These are phyloP conservation scores for Apogon hyalosoma DNA, from an alignment of 2,797 vertebrate genomes.

Conservation along the genomic window DNA sequence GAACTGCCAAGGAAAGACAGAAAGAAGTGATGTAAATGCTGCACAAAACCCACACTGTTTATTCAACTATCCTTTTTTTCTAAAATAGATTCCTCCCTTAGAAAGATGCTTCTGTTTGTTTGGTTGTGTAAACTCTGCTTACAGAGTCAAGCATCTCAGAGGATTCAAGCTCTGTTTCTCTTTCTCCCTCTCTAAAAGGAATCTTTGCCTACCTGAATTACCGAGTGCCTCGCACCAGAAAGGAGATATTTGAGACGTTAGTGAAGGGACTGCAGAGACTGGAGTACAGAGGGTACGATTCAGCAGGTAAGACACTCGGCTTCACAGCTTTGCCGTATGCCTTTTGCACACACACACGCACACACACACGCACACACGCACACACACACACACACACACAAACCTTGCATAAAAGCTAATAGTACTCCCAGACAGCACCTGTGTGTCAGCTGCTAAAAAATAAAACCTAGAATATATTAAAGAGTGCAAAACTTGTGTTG, in stretches of 20 bases:
- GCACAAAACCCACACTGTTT: not conserved
- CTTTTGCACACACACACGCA: slow-evolving; percentile 5
- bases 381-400: slow-evolving; percentile 27
- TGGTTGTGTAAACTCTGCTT: slow-evolving; percentile 2
- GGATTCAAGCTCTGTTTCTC: slow-evolving; percentile 24
- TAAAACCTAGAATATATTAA: slow-evolving; percentile 3
- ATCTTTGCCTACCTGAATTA: slow-evolving; percentile 99
- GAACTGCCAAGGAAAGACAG: not conserved
- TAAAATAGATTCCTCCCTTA: not conserved
- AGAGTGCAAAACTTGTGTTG: not conserved
- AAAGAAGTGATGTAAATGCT: not conserved
- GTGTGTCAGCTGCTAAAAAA: slow-evolving; percentile 4
- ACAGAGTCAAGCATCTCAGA: slow-evolving; percentile 1
- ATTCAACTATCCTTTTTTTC: no score
- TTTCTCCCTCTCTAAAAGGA: slow-evolving; percentile 80
- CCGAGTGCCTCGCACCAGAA: slow-evolving; percentile 91
- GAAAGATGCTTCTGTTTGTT: not conserved
- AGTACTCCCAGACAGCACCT: slow-evolving; percentile 38
- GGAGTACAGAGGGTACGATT: slow-evolving; percentile 98
- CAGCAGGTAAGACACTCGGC: slow-evolving; percentile 88
- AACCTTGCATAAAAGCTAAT: slow-evolving; percentile 25
- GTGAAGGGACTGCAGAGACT: slow-evolving; percentile 94
- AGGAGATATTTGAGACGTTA: slow-evolving; percentile 93
- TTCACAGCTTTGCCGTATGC: slow-evolving; percentile 30
- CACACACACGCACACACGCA: slow-evolving; percentile 11